A percentile compares a stretch with the other conserved stretches of the same genome.
Evolutionary conservation across 1,140 invertebrate genomes (phyloP).

Genomic region (Papilio machaon): DNA sequence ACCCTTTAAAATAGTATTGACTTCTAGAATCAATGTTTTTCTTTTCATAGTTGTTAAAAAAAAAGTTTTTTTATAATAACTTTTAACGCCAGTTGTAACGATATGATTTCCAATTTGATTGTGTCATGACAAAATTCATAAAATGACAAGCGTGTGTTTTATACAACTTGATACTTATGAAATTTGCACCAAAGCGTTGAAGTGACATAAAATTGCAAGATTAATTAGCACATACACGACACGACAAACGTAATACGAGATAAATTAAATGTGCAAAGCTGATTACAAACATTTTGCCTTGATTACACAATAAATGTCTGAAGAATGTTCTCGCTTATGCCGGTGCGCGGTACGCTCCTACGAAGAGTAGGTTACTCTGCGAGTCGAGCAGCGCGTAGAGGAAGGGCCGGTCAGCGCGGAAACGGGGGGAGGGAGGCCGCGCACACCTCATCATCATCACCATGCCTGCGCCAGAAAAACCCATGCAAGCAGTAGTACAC

Average conservation of each 20-base stretch:
- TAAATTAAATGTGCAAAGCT: not conserved
- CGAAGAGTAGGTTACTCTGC: conserved; percentile 52
- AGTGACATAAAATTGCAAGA: not conserved
- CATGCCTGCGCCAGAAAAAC: conserved; percentile 62
- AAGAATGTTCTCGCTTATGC: conserved; percentile 4
- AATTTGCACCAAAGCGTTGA: not conserved
- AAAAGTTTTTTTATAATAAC: not conserved
- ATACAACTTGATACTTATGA: not conserved
- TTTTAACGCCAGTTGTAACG: not conserved
- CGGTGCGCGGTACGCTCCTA: conserved; percentile 51
- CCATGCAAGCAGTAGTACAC: conserved; percentile 38
- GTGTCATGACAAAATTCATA: not conserved
- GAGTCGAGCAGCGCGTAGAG: conserved; percentile 57
- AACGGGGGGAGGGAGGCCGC: conserved; percentile 45
- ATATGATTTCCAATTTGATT: not conserved
- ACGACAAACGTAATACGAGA: conserved; percentile 24
- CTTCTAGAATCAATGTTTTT: not conserved
- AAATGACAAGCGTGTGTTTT: not conserved
- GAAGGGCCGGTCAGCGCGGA: conserved; percentile 67
- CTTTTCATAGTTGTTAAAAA: no score
- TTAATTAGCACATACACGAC: conserved; percentile 9
- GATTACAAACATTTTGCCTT: not conserved
- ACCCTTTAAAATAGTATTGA: not conserved
- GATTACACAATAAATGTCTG: not conserved
- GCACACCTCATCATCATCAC: conserved; percentile 70